Evolutionary conservation across 2,888 invertebrate species (phyloP), one percentile per base, ranked within the genome.

Genomic region (Argyresthia goedartella): DNA sequence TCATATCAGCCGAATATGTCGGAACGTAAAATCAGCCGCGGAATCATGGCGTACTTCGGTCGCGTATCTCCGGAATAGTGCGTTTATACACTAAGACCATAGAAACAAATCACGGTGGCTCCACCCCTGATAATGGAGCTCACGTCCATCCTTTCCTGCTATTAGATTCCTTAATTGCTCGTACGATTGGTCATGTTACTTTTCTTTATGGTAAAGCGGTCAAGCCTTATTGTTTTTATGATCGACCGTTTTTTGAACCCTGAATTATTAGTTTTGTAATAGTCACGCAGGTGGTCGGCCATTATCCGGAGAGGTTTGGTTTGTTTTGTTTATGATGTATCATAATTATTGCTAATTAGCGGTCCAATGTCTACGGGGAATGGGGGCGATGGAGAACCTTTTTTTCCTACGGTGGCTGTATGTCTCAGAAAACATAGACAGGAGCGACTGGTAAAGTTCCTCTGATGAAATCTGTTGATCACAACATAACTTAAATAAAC

Each of bases 151-250:
- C 78, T 74, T 75, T 81, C 76, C 80, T 77, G 79, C 76, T 75
- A 81, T 84, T 81, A 84, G 75, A 70, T 68, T 73, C 76, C 77
- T 82, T 84, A 82, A 85, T 85, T 82, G 79, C 76, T 74, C 74
- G 71, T 25, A 56, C 66, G 73, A 77, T 81, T 78, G 82, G 77
- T 76, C 71, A 70, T 76, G 82, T 79, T 81, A 79, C 77, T 77
- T 73, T 77, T 73, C 73, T 78, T 81, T 82, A 84, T 81, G 81
- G 85, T 81, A 80, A 78, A 69, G 81, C 81, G 85, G 82, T 78
- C 81, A 76, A 75, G 75, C 71, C 71, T 81, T 78, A 85, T 84
- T 82, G 81, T 81, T 81, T 85, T 84, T 81, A 85, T 79, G 82
- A 70, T 71, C 71, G 76, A 71, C 80, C 80, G 77, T 77, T 81